phyloP scores from a whole-genome alignment of 1,140 invertebrate species.

The Mercenaria mercenaria region DNA sequence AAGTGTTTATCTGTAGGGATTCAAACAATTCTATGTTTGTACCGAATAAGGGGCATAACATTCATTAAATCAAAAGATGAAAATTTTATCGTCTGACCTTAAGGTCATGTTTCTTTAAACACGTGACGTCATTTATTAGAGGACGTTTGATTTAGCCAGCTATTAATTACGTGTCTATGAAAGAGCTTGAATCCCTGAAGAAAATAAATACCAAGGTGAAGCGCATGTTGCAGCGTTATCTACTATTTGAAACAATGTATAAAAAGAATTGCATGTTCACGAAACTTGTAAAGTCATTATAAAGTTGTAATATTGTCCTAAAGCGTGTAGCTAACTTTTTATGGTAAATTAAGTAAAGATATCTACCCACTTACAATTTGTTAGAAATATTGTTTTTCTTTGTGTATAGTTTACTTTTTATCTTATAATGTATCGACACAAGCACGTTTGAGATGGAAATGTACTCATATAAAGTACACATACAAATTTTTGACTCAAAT shows the following conservation, averaged over 20 bases:
- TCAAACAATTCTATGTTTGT: constrained; percentile 65
- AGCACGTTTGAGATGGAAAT: too few relatives aligned
- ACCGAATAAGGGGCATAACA: constrained; percentile 43
- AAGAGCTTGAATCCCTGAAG: constrained; percentile 26
- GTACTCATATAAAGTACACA: too few relatives aligned
- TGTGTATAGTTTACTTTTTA: too few relatives aligned
- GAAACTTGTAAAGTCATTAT: not conserved
- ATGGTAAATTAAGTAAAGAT: too few relatives aligned
- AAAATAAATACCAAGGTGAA: constrained; percentile 44
- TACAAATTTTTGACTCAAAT: too few relatives aligned
- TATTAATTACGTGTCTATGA: constrained; percentile 51
- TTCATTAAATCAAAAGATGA: constrained; percentile 66
- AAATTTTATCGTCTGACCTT: constrained; percentile 62
- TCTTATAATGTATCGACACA: too few relatives aligned
- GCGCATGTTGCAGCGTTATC: not conserved
- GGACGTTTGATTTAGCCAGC: constrained; percentile 56
- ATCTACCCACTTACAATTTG: too few relatives aligned
- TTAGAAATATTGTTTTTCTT: too few relatives aligned
- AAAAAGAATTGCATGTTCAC: not conserved
- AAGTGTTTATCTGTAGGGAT: constrained; percentile 54
- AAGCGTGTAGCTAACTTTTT: too few relatives aligned
- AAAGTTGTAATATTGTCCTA: not conserved
- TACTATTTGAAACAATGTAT: not conserved
- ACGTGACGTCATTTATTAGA: constrained; percentile 66
- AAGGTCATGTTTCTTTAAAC: constrained; percentile 66